A percentile compares a stretch with the other conserved stretches of the same genome.
phyloP scores from a whole-genome alignment of 2,888 invertebrate genomes.

The Terebella lapidaria region DNA sequence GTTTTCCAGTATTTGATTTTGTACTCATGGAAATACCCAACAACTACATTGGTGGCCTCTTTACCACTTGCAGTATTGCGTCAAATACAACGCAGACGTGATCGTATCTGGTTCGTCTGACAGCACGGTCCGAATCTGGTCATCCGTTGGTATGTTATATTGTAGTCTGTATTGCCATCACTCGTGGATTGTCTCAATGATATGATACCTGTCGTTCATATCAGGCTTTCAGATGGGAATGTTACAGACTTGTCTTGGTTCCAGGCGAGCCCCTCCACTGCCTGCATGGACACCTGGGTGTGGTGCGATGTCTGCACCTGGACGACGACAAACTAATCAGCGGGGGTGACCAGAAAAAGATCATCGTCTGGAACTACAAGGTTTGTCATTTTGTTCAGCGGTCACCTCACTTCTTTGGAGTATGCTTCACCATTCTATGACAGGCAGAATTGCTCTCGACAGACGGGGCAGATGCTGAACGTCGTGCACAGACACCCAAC shows the following conservation, averaged over 20 bases:
- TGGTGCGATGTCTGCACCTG: constrained; percentile 43
- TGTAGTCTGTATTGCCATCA: too few relatives aligned
- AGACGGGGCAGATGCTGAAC: constrained; percentile 22
- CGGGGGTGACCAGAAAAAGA: constrained; percentile 48
- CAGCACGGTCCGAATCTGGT: constrained; percentile 40
- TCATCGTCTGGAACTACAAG: constrained; percentile 45
- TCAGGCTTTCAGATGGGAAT: too few relatives aligned
- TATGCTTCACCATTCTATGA: too few relatives aligned
- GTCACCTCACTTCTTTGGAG: constrained; percentile 1
- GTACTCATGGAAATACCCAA: too few relatives aligned
- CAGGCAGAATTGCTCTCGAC: too few relatives aligned
- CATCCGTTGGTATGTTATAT: background rate
- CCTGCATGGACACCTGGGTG: constrained; percentile 37
- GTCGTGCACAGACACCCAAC: constrained; percentile 42
- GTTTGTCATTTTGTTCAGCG: too few relatives aligned
- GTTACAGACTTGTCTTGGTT: too few relatives aligned
- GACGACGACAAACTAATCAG: constrained; percentile 40
- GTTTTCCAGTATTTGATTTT: too few relatives aligned
- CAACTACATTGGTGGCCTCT: too few relatives aligned
- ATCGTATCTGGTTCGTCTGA: constrained; percentile 43
- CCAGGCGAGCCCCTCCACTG: background rate
- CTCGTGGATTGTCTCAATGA: too few relatives aligned
- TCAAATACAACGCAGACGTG: constrained; percentile 34
- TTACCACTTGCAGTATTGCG: constrained; percentile 44
- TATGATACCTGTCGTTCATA: too few relatives aligned